phyloP scores from a whole-genome alignment of 2,113 vertebrate genomes.

The Sylvilagus bachmani region DNA sequence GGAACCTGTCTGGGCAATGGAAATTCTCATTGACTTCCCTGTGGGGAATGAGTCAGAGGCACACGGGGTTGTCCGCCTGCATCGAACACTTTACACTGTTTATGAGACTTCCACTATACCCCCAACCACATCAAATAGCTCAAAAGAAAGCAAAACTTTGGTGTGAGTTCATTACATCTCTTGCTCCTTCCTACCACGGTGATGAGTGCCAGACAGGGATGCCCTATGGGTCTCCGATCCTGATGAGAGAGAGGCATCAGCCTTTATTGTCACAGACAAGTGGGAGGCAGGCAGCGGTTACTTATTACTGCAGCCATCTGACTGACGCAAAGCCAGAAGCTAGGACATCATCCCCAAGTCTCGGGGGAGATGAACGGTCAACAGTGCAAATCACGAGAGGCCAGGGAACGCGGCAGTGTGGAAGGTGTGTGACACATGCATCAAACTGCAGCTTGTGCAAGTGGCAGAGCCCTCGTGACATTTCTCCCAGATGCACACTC shows the following conservation, averaged over 20 bases:
- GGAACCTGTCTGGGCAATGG: neutral
- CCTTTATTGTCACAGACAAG: neutral
- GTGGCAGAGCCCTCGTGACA: neutral
- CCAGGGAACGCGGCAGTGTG: no score
- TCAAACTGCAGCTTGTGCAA: neutral
- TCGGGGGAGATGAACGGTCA: neutral
- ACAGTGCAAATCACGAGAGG: no score
- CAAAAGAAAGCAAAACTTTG: neutral
- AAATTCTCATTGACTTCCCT: neutral
- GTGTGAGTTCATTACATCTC: neutral
- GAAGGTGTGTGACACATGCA: neutral
- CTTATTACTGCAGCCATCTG: neutral
- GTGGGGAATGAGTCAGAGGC: neutral
- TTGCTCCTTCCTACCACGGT: neutral
- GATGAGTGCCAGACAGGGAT: rapidly evolving
- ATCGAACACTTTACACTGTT: neutral
- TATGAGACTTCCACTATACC: neutral
- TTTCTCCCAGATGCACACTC: neutral
- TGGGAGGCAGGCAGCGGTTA: neutral
- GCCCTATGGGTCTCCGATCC: rapidly evolving
- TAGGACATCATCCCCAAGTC: neutral
- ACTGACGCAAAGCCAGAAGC: neutral
- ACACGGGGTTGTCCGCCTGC: no score
- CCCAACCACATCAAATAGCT: neutral
- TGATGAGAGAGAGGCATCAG: neutral